Evolutionary conservation across 2,888 invertebrate species (phyloP), one percentile per base, ranked within the genome.

Genomic region (Trilocha varians): DNA sequence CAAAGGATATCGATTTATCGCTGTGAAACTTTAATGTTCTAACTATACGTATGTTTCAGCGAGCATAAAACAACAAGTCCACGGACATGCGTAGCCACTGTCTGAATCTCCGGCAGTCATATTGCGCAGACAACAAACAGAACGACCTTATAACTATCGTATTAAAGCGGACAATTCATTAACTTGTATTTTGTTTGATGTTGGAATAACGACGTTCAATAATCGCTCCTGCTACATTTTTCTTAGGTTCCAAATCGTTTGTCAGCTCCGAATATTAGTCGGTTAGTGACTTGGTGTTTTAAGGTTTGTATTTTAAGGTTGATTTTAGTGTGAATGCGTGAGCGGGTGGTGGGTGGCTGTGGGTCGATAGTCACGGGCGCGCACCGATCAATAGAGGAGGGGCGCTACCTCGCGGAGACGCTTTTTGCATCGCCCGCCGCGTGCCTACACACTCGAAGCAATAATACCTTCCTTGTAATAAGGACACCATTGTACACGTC

Each of bases 81-180:
- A 57, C 58, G 77, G 80, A 83, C 85, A 84, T 84, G 84, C 85
- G 85, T 85, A 77, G 63, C 72, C 65, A 64, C 67, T 64, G 63
- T 63, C 61, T 61, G 53, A 62, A 66, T 61, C 59, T 58, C 54
- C 53, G 62, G 67, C 52, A 56, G 64, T 55, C 62, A 53, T 62
- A 61, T 61, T 64, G 73, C 68, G 62, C 70, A 70, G 57, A 46
- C 53, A 49, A 50, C 49, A 49, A 48, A 53, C 57, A 55, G 57
- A 62, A 65, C 64, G 55, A 57, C 70, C 72, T 71, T 71, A 78
- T 63, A 65, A 65, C 72, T 65, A 70, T 62, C 48, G 52, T 46
- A 52, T 67, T 78, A 84, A 63, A 75, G 83, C 61, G 59, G 63
- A 82, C 68, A 76, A 79, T 84, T 72, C 76, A 73, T 70, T 70